Conservation (phyloP, 2,113 vertebrate genomes). For the Apteryx owenii region DNA sequence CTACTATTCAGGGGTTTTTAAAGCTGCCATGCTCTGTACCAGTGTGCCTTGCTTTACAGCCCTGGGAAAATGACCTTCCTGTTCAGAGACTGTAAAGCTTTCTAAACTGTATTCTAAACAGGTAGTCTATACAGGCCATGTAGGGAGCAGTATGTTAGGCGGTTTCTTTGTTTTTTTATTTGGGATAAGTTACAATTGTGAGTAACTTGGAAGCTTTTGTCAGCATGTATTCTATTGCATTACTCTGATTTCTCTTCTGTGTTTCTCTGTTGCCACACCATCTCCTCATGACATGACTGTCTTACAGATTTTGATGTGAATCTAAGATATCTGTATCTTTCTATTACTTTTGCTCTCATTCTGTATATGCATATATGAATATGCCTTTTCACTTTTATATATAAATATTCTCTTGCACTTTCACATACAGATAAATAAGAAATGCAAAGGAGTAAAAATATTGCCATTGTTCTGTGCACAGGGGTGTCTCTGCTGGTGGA, state of each 20-base stretch:
- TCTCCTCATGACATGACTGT: neutral
- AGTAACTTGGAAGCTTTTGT: neutral
- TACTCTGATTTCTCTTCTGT: neutral
- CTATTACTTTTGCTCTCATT: neutral
- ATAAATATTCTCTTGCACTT: neutral
- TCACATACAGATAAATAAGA: neutral
- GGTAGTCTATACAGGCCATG: neutral
- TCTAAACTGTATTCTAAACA: neutral
- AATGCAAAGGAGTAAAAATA: neutral
- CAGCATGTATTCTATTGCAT: neutral
- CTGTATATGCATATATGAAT: neutral
- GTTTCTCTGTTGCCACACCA: neutral
- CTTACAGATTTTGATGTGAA: neutral
- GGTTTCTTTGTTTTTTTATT: neutral
- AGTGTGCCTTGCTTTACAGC: neutral
- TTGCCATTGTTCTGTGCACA: neutral
- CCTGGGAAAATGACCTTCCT: neutral
- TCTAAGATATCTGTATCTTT: neutral
- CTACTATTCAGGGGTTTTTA: neutral
- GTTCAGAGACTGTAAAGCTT: neutral
- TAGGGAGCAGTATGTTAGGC: neutral
- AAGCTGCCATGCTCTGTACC: neutral
- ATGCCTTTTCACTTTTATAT: neutral
- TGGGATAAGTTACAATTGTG: neutral
- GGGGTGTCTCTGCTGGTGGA: neutral